Percentiles rank a stretch among this genome's conserved stretches.
Evolutionary conservation across 2,797 vertebrate genomes (phyloP).

Genomic region (Xiphophorus birchmanni): DNA sequence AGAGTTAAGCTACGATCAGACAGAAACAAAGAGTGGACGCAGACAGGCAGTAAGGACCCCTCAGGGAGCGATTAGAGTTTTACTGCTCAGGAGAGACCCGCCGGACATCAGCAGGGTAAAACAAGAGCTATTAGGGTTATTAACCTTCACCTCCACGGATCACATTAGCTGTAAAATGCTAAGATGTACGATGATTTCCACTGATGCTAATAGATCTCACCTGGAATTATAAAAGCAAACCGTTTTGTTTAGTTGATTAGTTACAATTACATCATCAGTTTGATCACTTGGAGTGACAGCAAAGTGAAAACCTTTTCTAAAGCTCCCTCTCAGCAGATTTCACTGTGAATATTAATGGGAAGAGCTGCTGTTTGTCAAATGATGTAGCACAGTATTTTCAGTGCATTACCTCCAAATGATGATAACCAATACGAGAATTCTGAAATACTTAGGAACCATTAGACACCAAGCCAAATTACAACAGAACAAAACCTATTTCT

Average conservation of each 20-base stretch:
- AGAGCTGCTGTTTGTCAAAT: not conserved
- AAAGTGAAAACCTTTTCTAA: not conserved
- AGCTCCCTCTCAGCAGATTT: not conserved
- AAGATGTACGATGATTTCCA: not conserved
- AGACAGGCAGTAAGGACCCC: conserved; percentile 54
- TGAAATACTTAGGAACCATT: not conserved
- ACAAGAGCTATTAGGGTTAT: conserved; percentile 44
- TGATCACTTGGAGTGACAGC: not conserved
- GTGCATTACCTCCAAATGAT: not conserved
- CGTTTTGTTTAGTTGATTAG: not conserved
- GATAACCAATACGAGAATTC: not conserved
- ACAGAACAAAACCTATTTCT: not conserved
- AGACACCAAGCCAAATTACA: not conserved
- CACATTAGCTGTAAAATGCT: conserved; percentile 8
- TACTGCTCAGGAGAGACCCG: conserved; percentile 35
- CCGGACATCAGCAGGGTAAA: conserved; percentile 39
- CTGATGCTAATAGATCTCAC: not conserved
- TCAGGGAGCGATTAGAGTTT: conserved; percentile 59
- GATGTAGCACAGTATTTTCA: not conserved
- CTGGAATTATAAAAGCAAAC: not conserved
- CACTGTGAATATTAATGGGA: not conserved
- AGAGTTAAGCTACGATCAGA: conserved; percentile 51
- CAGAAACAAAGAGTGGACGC: conserved; percentile 60
- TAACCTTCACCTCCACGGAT: conserved; percentile 38
- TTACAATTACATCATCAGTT: not conserved